Evolutionary conservation across 2,888 invertebrate genomes (phyloP), one percentile per base, ranked within the genome.

Genomic region (Eurytoma adleriae): DNA sequence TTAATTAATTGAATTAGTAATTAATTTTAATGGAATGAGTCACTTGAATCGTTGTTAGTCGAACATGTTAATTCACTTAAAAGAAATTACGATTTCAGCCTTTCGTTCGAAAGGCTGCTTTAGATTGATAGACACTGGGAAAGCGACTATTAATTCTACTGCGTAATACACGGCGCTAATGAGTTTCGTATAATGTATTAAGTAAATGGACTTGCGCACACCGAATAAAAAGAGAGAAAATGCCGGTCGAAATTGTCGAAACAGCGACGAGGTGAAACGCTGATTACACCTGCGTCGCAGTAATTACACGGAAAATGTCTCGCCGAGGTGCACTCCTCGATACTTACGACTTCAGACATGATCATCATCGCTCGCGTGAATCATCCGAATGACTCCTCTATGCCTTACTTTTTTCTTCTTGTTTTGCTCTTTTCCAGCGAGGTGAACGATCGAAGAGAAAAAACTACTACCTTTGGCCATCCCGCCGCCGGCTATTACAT

Each of bases 241-340:
- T 30, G 13, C 27, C 30, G 18, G 30, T 48, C 24, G 24, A 68
- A 48, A n/a, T 30, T 16, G n/a, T 68, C 68, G 24, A 5, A 2
- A 69, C 7, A 40, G 0, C 56, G 52, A 40, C 69, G 52, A 30
- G 10, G 40, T 12, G 20, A 20, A 30, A 14, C 68, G 54, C 52
- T 62, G 62, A 72, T 72, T 72, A 54, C 62, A 54, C 62, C 52
- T 69, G 62, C 24, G 64, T 52, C 20, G 10, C 14, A 14, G 20
- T 62, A 70, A 69, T 70, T 77, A 56, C 30, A 57, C n/a, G 40
- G 50, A 62, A 77, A 70, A 62, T n/a, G 7, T 27, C 30, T 27
- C 18, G 40, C 16, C 13, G 24, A 5, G 14, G 20, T 27, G 48
- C 16, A 18, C 30, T 59, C 64, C 16, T 73, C 13, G 57, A 40